Evolutionary conservation across 2,797 vertebrate species (phyloP), one percentile per base, ranked within the genome.

Genomic region (Myoxocephalus aenaeus): DNA sequence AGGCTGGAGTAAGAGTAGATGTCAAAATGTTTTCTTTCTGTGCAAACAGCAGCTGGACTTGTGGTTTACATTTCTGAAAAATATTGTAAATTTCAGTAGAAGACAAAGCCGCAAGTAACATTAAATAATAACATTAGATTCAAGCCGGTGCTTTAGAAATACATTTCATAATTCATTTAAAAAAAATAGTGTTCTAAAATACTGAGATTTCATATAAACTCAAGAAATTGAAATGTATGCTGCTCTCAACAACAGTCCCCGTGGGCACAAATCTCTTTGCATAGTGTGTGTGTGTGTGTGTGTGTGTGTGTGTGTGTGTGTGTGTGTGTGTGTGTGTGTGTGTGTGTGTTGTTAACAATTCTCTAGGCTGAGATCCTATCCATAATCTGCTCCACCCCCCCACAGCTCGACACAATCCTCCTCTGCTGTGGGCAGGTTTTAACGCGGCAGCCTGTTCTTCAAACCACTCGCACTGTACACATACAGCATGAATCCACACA

Each of bases 271-370:
- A 88, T 88, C 71, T 79, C 69, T 65, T 65, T 70, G 27, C 70
- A 70, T 70, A 82, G 9, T 75, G 57, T 64, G 64, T 73, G 22
- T 65, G 73, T 70, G n/a, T 56, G 53, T 72, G 25, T 65, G 46
- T 46, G 11, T 75, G 57, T 63, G 64, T 75, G 22, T 65, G 73
- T 70, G n/a, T 59, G 53, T 70, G 25, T 65, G 46, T 46, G 44
- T 65, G 53, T 75, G 67, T 65, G 67, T 18, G 22, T 56, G 36
- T 44, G 58, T 56, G 38, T 32, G 50, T 27, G 67, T 3, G 22
- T 40, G 65, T 75, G 79, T 74, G 68, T 81, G 85, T 87, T 87
- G 81, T 89, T 87, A 87, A 86, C 86, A 85, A 71, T 76, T 86
- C 86, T 87, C 83, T 32, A 74, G 68, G 82, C 83, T 85, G 79